These are phyloP conservation scores for Patagioenas fasciata DNA, from an alignment of 2,113 vertebrate genomes.

Conservation along the genomic window DNA sequence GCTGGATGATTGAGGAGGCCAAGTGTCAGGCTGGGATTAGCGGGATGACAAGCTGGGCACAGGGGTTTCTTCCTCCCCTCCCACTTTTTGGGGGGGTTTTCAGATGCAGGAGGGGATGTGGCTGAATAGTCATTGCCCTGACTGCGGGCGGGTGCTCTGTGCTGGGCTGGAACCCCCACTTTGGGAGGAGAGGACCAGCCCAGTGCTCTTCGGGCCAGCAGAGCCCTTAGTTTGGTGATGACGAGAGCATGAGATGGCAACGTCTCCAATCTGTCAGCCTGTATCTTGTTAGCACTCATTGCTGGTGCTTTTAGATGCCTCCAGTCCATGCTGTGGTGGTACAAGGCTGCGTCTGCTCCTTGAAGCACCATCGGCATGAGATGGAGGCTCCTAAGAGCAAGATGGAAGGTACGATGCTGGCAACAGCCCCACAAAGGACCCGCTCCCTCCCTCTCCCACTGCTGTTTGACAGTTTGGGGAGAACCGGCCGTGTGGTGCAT, in stretches of 20 bases:
- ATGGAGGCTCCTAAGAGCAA: constrained; percentile 63
- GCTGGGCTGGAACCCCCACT: no score
- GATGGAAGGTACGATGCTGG: constrained; percentile 55
- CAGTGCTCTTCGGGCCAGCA: no score
- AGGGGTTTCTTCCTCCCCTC: neutral
- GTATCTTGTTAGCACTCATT: constrained; percentile 49
- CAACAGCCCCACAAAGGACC: neutral
- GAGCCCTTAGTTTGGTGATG: neutral
- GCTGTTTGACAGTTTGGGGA: neutral
- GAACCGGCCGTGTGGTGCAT: neutral
- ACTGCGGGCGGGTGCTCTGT: neutral
- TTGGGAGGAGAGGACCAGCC: no score
- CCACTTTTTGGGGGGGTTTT: neutral
- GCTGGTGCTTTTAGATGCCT: constrained; percentile 59
- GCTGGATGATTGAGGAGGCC: neutral
- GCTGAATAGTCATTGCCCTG: neutral
- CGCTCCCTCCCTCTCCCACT: neutral
- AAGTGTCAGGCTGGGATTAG: neutral
- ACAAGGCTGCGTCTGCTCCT: constrained; percentile 42
- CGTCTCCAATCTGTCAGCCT: neutral
- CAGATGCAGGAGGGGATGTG: neutral
- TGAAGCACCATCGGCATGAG: constrained; percentile 41
- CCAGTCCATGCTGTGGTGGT: constrained; percentile 46
- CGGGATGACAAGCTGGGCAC: neutral
- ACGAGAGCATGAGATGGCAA: neutral